phyloP scores from a whole-genome alignment of 2,113 vertebrate species.

The Agapornis roseicollis region DNA sequence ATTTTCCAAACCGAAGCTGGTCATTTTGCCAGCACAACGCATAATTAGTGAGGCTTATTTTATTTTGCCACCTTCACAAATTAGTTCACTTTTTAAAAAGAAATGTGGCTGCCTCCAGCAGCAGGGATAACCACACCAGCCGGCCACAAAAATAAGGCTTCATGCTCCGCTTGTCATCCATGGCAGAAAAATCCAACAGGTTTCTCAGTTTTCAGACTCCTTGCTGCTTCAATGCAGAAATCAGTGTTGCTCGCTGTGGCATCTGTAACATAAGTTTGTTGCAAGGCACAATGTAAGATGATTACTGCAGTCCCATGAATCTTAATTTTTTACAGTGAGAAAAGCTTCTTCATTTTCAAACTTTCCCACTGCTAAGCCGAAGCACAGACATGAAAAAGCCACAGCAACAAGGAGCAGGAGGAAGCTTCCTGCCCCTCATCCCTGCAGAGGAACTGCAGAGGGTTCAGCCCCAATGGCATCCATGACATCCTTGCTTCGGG shows the following conservation, averaged over 20 bases:
- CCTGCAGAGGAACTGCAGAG: not conserved
- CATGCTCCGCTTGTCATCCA: not conserved
- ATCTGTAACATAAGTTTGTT: not conserved
- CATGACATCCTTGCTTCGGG: not conserved
- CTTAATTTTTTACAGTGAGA: not conserved
- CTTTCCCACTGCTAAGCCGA: not conserved
- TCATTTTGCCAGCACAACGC: not conserved
- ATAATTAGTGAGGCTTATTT: not conserved
- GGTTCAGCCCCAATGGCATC: not conserved
- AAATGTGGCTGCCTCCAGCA: not conserved
- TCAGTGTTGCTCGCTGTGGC: not conserved
- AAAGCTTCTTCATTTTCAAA: not conserved
- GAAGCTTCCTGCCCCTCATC: not conserved
- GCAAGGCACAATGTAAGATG: not conserved
- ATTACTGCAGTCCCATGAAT: accelerated
- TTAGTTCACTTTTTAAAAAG: not conserved
- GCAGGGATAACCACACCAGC: not conserved
- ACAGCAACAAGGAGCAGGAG: not conserved
- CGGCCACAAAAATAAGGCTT: not conserved
- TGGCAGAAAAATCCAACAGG: not conserved
- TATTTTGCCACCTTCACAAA: not conserved
- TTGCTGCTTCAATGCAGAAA: not conserved
- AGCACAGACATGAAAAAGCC: accelerated
- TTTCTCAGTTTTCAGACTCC: not conserved
- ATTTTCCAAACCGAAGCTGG: not conserved